Evolutionary conservation across 1,140 invertebrate genomes (phyloP), one percentile per base, ranked within the genome.

Genomic region (Ceratitis capitata): DNA sequence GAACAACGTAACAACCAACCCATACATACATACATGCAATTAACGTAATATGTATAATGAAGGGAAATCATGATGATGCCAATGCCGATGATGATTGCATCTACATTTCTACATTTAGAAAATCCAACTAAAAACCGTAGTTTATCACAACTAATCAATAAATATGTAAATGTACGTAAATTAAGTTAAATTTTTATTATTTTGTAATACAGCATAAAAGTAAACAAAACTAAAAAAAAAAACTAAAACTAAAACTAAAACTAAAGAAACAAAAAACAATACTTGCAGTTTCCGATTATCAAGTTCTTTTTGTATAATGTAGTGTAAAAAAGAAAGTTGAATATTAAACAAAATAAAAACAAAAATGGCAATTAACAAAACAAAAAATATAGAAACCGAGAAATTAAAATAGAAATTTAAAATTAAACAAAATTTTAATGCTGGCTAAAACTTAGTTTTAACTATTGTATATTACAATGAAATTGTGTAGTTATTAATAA

Each of bases 391-490:
- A n/a, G n/a, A n/a, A n/a, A n/a, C 9, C n/a, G 16, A 53, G 39
- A 69, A 69, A 32, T 35, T 32, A 26, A 39, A 74, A 42, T 45
- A 78, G 7, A 78, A 64, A n/a, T 78, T 45, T 5, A 78, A 78
- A 16, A 56, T 56, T 56, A 47, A 45, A 78, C 69, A 78, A 45
- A 78, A 78, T 78, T 78, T 78, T 78, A 78, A 78, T 45, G 39
- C 69, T 78, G 39, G 39, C 35, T 45, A 45, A 47, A 78, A 78
- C 69, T 69, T 78, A 78, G 69, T 78, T 78, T 78, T 78, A 78
- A 78, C 69, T 78, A 78, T 78, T 78, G 69, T 78, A 78, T 78
- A 78, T 78, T 78, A 78, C 69, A 78, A 78, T 78, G 69, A 78
- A 78, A 78, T 78, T 78, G 69, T 78, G 69, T 78, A 78, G 69